Percentiles rank a stretch among this genome's conserved stretches.
Conservation (phyloP, 2,113 vertebrate species). For the Indicator indicator region DNA sequence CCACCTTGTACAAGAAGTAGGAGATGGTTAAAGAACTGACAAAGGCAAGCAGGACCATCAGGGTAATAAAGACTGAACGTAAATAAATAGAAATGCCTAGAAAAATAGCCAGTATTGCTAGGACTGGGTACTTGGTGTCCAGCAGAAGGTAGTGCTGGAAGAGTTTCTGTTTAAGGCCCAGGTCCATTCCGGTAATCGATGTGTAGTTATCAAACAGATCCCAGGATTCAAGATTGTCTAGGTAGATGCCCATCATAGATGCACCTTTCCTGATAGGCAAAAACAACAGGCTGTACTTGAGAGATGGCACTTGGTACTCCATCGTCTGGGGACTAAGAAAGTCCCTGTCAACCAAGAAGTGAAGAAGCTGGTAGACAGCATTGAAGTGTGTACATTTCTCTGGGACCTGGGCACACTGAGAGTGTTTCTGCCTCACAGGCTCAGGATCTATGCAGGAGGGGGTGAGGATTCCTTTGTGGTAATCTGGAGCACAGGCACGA, state of each 20-base stretch:
- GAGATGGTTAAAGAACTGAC: constrained; percentile 87
- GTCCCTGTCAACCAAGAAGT: constrained; percentile 94
- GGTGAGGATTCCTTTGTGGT: constrained; percentile 86
- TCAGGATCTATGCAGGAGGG: constrained; percentile 82
- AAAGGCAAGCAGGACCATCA: constrained; percentile 85
- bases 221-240: constrained; percentile 85
- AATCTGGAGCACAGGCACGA: constrained; percentile 89
- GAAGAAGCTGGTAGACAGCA: constrained; percentile 90
- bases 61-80: constrained; percentile 88
- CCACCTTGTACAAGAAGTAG: constrained; percentile 94
- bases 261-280: constrained; percentile 88
- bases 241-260: constrained; percentile 91
- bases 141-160: constrained; percentile 91
- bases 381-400: constrained; percentile 86
- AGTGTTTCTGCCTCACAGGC: constrained; percentile 75
- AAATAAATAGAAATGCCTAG: constrained; percentile 89
- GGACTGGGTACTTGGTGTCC: constrained; percentile 89
- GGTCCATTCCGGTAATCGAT: constrained; percentile 92
- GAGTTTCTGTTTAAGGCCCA: constrained; percentile 93
- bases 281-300: constrained; percentile 95
- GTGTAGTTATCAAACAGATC: constrained; percentile 90
- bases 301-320: constrained; percentile 94
- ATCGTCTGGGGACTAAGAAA: constrained; percentile 94
- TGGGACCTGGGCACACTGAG: constrained; percentile 87
- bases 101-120: constrained; percentile 87